Evolutionary conservation across 2,888 invertebrate species (phyloP).

Genomic region (Campoplex nolae): DNA sequence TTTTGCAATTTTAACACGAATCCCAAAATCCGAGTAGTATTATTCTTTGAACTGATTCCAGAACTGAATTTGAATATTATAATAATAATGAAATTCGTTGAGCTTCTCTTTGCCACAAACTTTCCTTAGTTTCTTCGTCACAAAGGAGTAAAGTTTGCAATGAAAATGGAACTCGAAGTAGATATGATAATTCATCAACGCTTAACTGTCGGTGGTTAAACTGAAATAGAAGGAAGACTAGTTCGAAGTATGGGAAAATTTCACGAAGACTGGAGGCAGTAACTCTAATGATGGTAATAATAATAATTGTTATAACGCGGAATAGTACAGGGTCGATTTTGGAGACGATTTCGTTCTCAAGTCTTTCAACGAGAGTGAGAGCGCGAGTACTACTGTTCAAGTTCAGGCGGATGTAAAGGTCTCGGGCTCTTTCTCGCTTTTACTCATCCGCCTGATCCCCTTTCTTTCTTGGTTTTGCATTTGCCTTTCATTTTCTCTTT

Average conservation of each 20-base stretch:
- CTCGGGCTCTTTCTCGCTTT: constrained; percentile 40
- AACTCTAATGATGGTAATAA: constrained; percentile 24
- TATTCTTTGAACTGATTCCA: background rate
- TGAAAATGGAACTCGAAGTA: background rate
- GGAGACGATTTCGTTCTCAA: background rate
- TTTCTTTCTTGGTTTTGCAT: constrained; percentile 48
- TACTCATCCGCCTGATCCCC: constrained; percentile 32
- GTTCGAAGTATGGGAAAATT: background rate
- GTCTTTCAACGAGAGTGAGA: constrained; percentile 24
- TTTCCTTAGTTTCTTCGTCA: background rate
- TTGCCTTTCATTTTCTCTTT: constrained; percentile 26
- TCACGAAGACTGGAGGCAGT: background rate
- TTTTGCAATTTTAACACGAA: background rate
- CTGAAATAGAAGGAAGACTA: constrained; percentile 9
- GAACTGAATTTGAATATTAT: background rate
- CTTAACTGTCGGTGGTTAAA: background rate
- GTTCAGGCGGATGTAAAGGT: constrained; percentile 56
- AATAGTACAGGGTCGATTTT: constrained; percentile 17
- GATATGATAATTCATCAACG: constrained; percentile 8
- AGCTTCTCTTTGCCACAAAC: background rate
- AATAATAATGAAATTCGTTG: background rate
- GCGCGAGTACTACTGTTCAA: constrained; percentile 52
- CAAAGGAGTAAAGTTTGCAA: background rate
- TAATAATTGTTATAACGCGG: background rate
- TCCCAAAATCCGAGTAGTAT: background rate